A percentile compares a stretch with the other conserved stretches of the same genome.
Conservation (phyloP, 2,113 vertebrate genomes). For the Leucopternis melanops region DNA sequence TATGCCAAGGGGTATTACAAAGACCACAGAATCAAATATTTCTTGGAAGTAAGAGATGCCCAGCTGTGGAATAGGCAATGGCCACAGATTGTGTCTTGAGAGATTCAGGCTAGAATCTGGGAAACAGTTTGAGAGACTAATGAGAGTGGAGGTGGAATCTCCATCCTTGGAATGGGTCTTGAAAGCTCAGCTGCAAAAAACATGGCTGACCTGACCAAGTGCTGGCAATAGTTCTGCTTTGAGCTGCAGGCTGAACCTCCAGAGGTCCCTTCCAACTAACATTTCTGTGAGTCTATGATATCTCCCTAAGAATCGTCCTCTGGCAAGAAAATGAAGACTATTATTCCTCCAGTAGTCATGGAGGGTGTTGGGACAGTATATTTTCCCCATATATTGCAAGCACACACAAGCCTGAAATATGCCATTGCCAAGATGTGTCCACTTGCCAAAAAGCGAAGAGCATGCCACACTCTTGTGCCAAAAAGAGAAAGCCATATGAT, state of each 20-base stretch:
- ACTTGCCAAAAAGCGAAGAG: conserved; percentile 3
- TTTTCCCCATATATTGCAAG: neutral
- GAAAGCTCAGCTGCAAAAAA: neutral
- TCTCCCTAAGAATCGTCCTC: neutral
- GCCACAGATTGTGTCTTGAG: neutral
- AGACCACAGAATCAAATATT: neutral
- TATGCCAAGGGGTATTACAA: neutral
- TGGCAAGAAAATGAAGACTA: neutral
- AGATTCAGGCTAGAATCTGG: neutral
- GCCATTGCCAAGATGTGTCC: neutral
- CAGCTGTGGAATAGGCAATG: neutral
- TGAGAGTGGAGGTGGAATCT: neutral
- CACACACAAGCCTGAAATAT: neutral
- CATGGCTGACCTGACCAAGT: neutral
- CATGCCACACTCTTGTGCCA: neutral
- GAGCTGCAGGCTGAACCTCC: neutral
- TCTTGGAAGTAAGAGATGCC: neutral
- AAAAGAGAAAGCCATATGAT: neutral
- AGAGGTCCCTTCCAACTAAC: neutral
- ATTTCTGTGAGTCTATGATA: neutral
- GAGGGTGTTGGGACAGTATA: neutral
- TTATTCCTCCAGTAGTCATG: neutral
- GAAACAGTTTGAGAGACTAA: neutral
- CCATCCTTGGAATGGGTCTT: neutral
- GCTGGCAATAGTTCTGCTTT: neutral